phyloP scores from a whole-genome alignment of 2,888 invertebrate genomes.

The Orthosia gracilis region DNA sequence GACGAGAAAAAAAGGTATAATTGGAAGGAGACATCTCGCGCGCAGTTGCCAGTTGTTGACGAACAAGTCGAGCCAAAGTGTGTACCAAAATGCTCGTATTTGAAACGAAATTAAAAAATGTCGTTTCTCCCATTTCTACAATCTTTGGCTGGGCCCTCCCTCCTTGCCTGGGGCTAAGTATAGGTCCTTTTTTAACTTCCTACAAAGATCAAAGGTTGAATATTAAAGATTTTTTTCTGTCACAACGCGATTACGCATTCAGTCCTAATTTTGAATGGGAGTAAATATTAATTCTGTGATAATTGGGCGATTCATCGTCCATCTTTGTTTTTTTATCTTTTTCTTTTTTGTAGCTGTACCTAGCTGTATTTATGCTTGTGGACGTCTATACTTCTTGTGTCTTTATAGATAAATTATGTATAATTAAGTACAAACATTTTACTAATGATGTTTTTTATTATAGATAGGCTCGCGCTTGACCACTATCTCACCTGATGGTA shows the following conservation, averaged over 20 bases:
- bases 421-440: no score
- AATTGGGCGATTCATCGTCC: conserved; percentile 57
- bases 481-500: no score
- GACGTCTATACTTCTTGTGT: no score
- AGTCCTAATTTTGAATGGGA: conserved; percentile 58
- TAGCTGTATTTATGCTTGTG: background rate
- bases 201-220: conserved; percentile 69
- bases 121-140: conserved; percentile 10
- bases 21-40: no score
- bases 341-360: background rate
- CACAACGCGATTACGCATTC: conserved; percentile 56
- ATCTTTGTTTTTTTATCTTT: conserved; percentile 14
- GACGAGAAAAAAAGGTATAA: no score
- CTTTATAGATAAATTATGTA: no score
- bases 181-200: conserved; percentile 64
- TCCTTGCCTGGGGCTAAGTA: conserved; percentile 52
- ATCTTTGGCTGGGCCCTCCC: conserved; percentile 22
- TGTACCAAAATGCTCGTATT: no score
- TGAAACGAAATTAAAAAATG: background rate
- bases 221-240: conserved; percentile 67
- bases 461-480: no score
- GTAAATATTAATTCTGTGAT: conserved; percentile 65
- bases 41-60: no score
- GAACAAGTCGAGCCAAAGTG: no score
- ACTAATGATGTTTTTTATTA: no score